Base-by-base conservation (phyloP, 2,797 vertebrate species). In the Phrynocephalus forsythii region DNA sequence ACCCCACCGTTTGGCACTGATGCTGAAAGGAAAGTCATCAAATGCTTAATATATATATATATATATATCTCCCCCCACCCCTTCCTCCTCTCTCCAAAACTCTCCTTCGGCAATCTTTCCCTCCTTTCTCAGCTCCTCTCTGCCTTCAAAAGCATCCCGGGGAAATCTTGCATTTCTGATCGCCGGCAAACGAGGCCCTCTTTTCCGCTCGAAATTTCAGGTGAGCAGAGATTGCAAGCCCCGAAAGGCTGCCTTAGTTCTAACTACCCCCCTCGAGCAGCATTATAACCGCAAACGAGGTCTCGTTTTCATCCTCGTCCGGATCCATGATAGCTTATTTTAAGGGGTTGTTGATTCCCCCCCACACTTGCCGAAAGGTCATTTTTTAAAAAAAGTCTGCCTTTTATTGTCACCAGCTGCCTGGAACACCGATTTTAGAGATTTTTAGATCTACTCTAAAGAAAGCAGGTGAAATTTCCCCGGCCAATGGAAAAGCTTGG, bases 1-100 rank as follows among this genome's bases (percentile, higher is more conserved):
- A 84, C 76, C 60, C 87, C 87, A 72, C 66, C 30, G 87, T 84
- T 77, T 87, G 86, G 80, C 86, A 83, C 86, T 3, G 50, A 83
- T 52, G 82, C 80, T 77, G 68, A 79, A 73, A 84, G 87, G 75
- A 79, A 83, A 88, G 82, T 63, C 77, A 71, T 84, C 86, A 76
- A 82, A 52, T 33, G 24, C 52, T 79, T 79, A 56, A 86, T n/a
- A n/a, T n/a, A n/a, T n/a, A n/a, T n/a, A n/a, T n/a, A n/a, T n/a
- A n/a, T n/a, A n/a, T n/a, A n/a, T n/a, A n/a, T n/a, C n/a, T n/a
- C n/a, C n/a, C 44, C 10, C n/a, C 1, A 15, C 38, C 33, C 56
- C 33, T 10, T 20, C 33, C 33, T 33, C 33, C 33, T 20, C 10
- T 52, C 60, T 56, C 50, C 18, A 81, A 72, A 86, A 81, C 6